These are phyloP conservation scores for Crax fasciolata DNA, from an alignment of 2,797 vertebrate genomes.

Conservation along the genomic window DNA sequence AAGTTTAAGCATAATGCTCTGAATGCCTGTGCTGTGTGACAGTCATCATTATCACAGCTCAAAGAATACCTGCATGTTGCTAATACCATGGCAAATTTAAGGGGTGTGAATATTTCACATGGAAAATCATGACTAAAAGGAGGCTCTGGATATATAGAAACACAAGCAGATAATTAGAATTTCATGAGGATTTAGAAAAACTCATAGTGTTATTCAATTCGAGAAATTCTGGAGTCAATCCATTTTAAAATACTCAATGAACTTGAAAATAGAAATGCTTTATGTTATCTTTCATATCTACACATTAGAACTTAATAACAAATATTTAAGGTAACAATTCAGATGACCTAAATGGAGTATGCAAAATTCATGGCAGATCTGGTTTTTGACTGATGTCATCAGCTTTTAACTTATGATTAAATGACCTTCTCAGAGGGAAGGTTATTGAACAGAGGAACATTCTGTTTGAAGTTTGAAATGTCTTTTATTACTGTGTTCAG, in stretches of 20 bases:
- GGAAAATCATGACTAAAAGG: background rate
- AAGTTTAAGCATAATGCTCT: background rate
- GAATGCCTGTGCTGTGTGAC: background rate
- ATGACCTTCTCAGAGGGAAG: conserved; percentile 34
- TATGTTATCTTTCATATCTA: background rate
- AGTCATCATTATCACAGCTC: background rate
- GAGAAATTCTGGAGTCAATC: background rate
- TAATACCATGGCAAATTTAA: background rate
- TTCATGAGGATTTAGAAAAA: conserved; percentile 16
- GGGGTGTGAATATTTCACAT: background rate
- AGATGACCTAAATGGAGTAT: conserved; percentile 6
- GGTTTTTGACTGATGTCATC: conserved; percentile 3
- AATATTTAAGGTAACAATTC: background rate
- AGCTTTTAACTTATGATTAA: conserved; percentile 43
- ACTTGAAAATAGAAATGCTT: conserved; percentile 8
- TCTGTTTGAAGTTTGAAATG: conserved; percentile 59
- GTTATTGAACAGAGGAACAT: conserved; percentile 24
- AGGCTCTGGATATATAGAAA: background rate
- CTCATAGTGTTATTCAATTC: background rate
- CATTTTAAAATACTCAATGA: conserved; percentile 1
- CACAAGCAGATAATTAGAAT: background rate
- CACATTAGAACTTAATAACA: background rate
- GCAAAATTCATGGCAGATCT: conserved; percentile 32
- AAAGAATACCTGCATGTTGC: background rate
- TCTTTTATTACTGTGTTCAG: conserved; percentile 51